Conservation (phyloP, 2,113 vertebrate genomes). For the Hepsetus odoe region DNA sequence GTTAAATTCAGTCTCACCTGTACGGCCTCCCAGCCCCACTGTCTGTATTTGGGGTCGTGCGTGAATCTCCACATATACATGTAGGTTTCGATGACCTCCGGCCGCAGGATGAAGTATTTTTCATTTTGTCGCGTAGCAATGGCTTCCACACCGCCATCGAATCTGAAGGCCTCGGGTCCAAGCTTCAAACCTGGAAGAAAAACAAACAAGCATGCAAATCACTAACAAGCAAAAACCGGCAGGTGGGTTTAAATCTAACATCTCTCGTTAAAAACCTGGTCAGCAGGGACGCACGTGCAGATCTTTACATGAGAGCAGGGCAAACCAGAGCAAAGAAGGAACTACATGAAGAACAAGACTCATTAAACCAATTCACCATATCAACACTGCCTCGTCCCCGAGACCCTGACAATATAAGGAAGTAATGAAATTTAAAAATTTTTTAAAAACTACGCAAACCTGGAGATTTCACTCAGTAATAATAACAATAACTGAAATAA, state of each 20-base stretch:
- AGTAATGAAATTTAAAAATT: too few relatives aligned
- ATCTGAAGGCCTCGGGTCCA: slow-evolving; percentile 95
- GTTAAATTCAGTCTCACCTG: slow-evolving; percentile 87
- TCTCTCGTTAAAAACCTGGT: neutral
- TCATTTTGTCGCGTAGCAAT: slow-evolving; percentile 98
- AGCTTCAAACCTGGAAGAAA: slow-evolving; percentile 83
- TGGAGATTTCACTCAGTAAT: too few relatives aligned
- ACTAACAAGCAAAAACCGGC: neutral
- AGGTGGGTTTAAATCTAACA: neutral
- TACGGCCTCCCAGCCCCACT: slow-evolving; percentile 98
- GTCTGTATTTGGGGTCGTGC: slow-evolving; percentile 94
- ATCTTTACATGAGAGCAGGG: neutral
- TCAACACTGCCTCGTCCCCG: neutral
- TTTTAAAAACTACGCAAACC: too few relatives aligned
- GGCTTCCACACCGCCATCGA: slow-evolving; percentile 96
- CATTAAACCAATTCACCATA: neutral
- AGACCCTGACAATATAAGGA: neutral
- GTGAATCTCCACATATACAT: slow-evolving; percentile 99
- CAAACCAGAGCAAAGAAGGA: neutral
- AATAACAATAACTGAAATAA: too few relatives aligned
- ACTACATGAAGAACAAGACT: neutral
- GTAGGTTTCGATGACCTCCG: slow-evolving; percentile 97
- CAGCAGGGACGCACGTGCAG: neutral
- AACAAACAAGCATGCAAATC: slow-evolving; percentile 17
- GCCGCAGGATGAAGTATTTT: slow-evolving; percentile 96